These are phyloP conservation scores for Tetropium fuscum DNA, from an alignment of 2,888 invertebrate species.

Conservation along the genomic window DNA sequence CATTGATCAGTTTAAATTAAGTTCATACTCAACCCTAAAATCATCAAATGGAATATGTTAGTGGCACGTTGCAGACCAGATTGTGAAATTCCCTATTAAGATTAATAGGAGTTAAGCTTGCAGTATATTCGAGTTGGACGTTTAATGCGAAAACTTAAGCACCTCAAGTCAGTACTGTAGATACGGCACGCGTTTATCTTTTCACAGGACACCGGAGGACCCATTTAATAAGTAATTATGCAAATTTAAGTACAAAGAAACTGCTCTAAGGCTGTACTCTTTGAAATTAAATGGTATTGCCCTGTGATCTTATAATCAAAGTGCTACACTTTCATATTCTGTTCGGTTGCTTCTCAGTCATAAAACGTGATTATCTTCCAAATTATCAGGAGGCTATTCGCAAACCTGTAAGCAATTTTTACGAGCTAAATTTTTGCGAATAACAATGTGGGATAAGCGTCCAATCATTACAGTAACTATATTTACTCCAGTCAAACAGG, in stretches of 20 bases:
- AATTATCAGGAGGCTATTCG: conserved; percentile 15
- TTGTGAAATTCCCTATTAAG: conserved; percentile 50
- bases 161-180: conserved; percentile 46
- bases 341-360: conserved; percentile 13
- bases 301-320: conserved; percentile 42
- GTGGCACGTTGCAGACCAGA: conserved; percentile 37
- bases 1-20: conserved; percentile 34
- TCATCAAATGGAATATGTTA: conserved; percentile 51
- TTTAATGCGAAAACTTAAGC: conserved; percentile 48
- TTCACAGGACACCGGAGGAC: conserved; percentile 46
- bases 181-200: conserved; percentile 54
- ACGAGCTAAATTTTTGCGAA: background rate
- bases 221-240: conserved; percentile 56
- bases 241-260: conserved; percentile 48
- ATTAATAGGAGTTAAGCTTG: conserved; percentile 52
- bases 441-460: too few relatives aligned
- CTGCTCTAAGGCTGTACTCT: conserved; percentile 39
- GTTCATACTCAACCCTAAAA: conserved; percentile 32
- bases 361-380: conserved; percentile 30
- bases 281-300: conserved; percentile 45
- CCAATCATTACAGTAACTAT: too few relatives aligned
- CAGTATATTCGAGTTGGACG: conserved; percentile 42
- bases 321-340: conserved; percentile 12
- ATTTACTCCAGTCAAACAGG: too few relatives aligned
- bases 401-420: conserved; percentile 9